Percentiles rank a stretch among this genome's conserved stretches.
These are phyloP conservation scores for Triplophysa dalaica DNA, from an alignment of 2,113 vertebrate genomes.

Conservation along the genomic window DNA sequence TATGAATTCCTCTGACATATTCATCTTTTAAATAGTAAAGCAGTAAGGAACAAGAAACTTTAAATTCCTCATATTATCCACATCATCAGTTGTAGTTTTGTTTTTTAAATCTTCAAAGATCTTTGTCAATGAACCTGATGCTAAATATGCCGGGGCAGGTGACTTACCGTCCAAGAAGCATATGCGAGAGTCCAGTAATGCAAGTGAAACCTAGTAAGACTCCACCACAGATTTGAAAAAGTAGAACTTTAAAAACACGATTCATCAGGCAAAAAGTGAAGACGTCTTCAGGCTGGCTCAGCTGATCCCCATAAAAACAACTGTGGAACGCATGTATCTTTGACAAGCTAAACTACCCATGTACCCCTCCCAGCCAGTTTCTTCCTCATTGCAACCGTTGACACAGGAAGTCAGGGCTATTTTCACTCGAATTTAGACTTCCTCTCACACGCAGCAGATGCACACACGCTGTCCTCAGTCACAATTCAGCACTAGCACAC, in stretches of 20 bases:
- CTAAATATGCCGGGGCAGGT: not conserved
- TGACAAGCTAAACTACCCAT: conserved; percentile 33
- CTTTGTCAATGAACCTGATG: not conserved
- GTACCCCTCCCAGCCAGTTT: conserved; percentile 24
- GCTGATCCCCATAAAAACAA: conserved; percentile 3
- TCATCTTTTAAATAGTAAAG: too few relatives aligned
- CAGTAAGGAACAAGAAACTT: too few relatives aligned
- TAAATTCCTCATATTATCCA: too few relatives aligned
- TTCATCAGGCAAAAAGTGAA: not conserved
- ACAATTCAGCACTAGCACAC: conserved; percentile 5
- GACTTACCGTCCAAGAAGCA: conserved; percentile 25
- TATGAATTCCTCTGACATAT: too few relatives aligned
- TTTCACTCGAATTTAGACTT: conserved; percentile 34
- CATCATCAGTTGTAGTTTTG: not conserved
- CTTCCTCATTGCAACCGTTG: conserved; percentile 27
- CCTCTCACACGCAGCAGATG: conserved; percentile 31
- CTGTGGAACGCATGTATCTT: conserved; percentile 10
- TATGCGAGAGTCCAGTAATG: conserved; percentile 1
- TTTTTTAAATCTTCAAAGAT: not conserved
- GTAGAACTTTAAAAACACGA: not conserved
- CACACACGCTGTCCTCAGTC: conserved; percentile 1
- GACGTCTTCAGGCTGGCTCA: not conserved
- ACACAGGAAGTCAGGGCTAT: conserved; percentile 41
- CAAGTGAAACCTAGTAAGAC: not conserved
- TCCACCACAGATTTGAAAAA: not conserved